Base-by-base conservation (phyloP, 2,797 vertebrate species). In the Schizothorax lantsangensis region DNA sequence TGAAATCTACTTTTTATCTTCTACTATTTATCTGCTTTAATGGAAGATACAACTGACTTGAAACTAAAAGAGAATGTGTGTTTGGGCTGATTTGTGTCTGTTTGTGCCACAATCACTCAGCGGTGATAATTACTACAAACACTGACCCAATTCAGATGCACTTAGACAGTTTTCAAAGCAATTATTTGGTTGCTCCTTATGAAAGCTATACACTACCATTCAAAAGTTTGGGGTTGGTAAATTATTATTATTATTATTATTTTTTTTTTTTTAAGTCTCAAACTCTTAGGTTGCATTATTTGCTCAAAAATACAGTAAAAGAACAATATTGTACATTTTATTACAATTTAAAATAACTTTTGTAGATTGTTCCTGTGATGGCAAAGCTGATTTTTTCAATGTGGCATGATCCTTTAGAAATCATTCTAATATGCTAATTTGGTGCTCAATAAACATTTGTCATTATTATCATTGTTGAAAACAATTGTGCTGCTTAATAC, bases 101-200 rank as follows among this genome's bases (percentile, higher is more conserved):
- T 79, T 78, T 36, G 23, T 43, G 79, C 40, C 33, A 62, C 30
- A 81, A 81, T n/a, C 38, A 40, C 81, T 40, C 23, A 81, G 87
- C 87, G 87, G 89, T 88, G 26, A 43, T 17, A 21, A 71, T 86
- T 15, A 33, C 62, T 69, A 77, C 43, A 80, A 72, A 82, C 83
- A 86, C 62, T 71, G 59, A 23, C 49, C 19, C 47, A 64, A 78
- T 82, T 89, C 36, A 75, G 81, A 40, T 8, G n/a, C 3, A 73
- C 30, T 74, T 75, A 6, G 7, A 26, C 43, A 49, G 45, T 52
- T 73, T 73, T 73, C 11, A 52, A 8, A 33, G 45, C 45, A 30
- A 49, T 26, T 57, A 23, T 57, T 57, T 57, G 54, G 54, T 8
- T 57, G 21, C 54, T 57, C 21, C 66, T 33, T 49, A 38, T 38